phyloP scores from a whole-genome alignment of 1,140 invertebrate species.

The Drosophila simulans region DNA sequence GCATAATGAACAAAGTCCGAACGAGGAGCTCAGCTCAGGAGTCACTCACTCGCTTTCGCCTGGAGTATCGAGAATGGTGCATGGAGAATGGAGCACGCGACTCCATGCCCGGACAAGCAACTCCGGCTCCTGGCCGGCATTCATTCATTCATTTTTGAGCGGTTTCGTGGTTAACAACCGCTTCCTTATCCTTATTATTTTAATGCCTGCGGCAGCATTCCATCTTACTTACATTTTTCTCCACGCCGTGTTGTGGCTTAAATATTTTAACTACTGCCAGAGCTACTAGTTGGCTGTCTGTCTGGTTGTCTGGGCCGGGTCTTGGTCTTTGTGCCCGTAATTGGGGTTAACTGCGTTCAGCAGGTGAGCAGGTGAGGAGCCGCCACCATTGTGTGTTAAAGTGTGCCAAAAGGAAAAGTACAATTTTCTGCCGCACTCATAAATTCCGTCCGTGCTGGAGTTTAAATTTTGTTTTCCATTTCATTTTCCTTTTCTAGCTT shows the following conservation, averaged over 20 bases:
- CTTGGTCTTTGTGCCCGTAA: slow-evolving; percentile 73
- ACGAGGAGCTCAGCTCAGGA: slow-evolving; percentile 11
- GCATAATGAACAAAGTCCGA: slow-evolving; percentile 77
- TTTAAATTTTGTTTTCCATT: slow-evolving; percentile 32
- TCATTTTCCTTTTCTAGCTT: slow-evolving; percentile 1
- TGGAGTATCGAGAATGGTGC: slow-evolving; percentile 28
- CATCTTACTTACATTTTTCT: slow-evolving; percentile 79
- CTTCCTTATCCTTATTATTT: slow-evolving; percentile 83
- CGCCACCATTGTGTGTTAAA: slow-evolving; percentile 66
- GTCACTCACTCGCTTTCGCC: slow-evolving; percentile 54
- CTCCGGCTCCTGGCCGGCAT: slow-evolving; percentile 19
- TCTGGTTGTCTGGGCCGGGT: slow-evolving; percentile 42
- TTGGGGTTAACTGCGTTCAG: slow-evolving; percentile 78
- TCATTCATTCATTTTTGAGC: slow-evolving; percentile 82
- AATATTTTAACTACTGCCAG: slow-evolving; percentile 73
- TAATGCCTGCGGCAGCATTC: slow-evolving; percentile 81
- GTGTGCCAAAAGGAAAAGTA: slow-evolving; percentile 80
- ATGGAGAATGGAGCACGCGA: slow-evolving; percentile 33
- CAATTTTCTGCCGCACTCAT: slow-evolving; percentile 59
- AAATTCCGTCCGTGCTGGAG: slow-evolving; percentile 58
- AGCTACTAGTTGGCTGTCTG: slow-evolving; percentile 41
- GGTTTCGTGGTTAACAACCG: slow-evolving; percentile 82
- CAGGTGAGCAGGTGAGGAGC: slow-evolving; percentile 41
- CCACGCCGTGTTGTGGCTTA: slow-evolving; percentile 54
- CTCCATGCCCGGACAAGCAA: slow-evolving; percentile 15